Conservation (phyloP, 2,113 vertebrate genomes). For the Poicephalus gulielmi region DNA sequence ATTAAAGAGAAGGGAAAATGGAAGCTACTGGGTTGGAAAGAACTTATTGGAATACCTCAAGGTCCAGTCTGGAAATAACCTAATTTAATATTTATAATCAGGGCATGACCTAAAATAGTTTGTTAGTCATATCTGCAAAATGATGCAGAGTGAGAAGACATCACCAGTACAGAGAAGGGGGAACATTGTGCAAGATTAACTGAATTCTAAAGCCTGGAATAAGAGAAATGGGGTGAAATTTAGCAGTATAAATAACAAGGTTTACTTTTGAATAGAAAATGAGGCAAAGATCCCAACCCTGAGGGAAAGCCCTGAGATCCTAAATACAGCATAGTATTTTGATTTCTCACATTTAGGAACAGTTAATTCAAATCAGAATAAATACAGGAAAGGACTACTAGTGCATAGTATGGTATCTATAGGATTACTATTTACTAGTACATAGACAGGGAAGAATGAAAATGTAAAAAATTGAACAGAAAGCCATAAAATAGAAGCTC, state of each 20-base stretch:
- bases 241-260: neutral
- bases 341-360: neutral
- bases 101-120: neutral
- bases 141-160: fast-evolving
- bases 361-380: neutral
- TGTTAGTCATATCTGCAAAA: neutral
- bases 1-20: neutral
- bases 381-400: neutral
- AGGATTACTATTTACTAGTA: neutral
- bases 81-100: neutral
- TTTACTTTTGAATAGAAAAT: neutral
- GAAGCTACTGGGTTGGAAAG: neutral
- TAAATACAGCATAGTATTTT: neutral
- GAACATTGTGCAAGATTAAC: neutral
- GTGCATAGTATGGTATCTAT: neutral
- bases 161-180: neutral
- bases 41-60: neutral
- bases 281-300: neutral
- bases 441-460: neutral
- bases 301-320: neutral
- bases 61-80: neutral
- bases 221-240: neutral
- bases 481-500: neutral
- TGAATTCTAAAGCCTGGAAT: neutral
- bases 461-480: neutral